Conservation (phyloP, 2,797 vertebrate species). For the Acanthiza pusilla region DNA sequence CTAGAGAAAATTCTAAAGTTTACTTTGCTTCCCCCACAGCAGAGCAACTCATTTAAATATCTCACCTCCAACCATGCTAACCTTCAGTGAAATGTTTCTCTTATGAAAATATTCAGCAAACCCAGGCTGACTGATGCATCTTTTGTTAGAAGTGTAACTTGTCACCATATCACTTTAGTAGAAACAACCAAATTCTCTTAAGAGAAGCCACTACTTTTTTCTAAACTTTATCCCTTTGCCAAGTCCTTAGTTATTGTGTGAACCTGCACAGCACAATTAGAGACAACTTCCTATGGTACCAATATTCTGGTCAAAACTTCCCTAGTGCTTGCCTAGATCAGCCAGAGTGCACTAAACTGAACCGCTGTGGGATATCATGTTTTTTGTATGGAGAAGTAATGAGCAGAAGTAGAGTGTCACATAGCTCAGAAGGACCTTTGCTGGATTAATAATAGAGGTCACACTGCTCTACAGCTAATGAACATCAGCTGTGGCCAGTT, state of each 20-base stretch:
- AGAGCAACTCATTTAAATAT: neutral
- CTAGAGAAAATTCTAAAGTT: neutral
- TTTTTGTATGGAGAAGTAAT: neutral
- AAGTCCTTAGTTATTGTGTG: neutral
- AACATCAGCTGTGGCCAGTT: neutral
- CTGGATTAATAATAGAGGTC: neutral
- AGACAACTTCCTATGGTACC: neutral
- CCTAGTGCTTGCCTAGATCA: neutral
- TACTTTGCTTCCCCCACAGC: neutral
- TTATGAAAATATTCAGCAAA: neutral
- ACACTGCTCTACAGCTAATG: neutral
- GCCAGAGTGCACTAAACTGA: neutral
- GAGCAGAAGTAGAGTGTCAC: neutral
- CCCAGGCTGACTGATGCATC: fast-evolving
- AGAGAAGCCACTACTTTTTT: neutral
- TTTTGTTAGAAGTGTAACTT: neutral
- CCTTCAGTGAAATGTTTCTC: neutral
- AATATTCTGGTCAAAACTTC: neutral
- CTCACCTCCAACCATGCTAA: neutral
- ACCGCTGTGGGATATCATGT: too few species aligned
- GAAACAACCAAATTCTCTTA: neutral
- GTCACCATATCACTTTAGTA: neutral
- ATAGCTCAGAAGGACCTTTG: neutral
- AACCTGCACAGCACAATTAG: neutral
- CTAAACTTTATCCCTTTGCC: neutral